Evolutionary conservation across 2,113 vertebrate genomes (phyloP).

Genomic region (Orycteropus afer): DNA sequence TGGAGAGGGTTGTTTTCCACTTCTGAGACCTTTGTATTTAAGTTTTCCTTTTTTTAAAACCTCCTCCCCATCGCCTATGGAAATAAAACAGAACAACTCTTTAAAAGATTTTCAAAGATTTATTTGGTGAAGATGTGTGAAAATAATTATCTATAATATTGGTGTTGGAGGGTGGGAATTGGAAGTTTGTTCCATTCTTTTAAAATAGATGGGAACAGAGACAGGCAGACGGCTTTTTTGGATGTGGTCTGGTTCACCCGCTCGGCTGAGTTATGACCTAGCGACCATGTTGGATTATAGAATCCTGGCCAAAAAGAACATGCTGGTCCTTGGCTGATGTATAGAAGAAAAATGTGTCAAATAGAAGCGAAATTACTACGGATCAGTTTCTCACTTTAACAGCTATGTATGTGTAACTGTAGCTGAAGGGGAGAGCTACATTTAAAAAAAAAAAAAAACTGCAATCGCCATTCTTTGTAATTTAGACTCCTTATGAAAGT

Average conservation of each 20-base stretch:
- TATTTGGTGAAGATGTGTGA: constrained; percentile 20
- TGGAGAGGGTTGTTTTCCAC: background rate
- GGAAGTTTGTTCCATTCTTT: background rate
- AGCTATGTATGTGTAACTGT: background rate
- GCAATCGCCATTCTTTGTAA: background rate
- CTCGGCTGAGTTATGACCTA: background rate
- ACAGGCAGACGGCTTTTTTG: background rate
- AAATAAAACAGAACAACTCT: background rate
- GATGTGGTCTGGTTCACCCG: background rate
- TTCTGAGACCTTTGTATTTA: background rate
- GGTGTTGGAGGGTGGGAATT: background rate
- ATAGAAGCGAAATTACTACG: background rate
- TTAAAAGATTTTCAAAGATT: background rate
- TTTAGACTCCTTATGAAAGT: background rate
- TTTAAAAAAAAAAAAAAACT: background rate
- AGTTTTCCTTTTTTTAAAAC: background rate
- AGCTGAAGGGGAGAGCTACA: background rate
- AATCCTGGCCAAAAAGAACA: background rate
- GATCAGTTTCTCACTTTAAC: background rate
- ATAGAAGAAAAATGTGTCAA: background rate
- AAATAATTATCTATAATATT: constrained; percentile 30
- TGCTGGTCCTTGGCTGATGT: background rate
- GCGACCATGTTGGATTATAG: background rate
- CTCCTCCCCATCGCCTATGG: background rate
- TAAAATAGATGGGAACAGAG: background rate